phyloP scores from a whole-genome alignment of 2,797 vertebrate species.

The Mycteria americana region DNA sequence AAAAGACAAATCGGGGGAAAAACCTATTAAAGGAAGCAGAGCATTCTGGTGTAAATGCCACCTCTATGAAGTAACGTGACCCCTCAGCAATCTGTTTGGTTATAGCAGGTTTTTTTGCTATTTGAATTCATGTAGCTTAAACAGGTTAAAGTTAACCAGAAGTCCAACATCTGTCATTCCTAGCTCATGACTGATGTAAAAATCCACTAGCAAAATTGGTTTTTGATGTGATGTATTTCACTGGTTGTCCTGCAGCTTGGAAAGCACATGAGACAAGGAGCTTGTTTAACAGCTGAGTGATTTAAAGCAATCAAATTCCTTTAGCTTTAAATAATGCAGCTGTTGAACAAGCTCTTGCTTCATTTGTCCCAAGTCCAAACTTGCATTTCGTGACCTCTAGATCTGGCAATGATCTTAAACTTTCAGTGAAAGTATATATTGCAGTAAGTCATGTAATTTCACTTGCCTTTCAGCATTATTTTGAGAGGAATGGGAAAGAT shows the following conservation, averaged over 20 bases:
- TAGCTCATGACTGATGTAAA: not conserved
- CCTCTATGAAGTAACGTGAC: not conserved
- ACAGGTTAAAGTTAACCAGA: not conserved
- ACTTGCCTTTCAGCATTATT: not conserved
- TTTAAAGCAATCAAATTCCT: slow-evolving; percentile 25
- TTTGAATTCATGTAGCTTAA: not conserved
- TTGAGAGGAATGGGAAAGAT: not conserved
- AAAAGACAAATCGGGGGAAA: not conserved
- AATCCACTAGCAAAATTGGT: not conserved
- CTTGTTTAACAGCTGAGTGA: slow-evolving; percentile 11
- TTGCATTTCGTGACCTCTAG: not conserved
- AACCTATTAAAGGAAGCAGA: not conserved
- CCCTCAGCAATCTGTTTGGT: not conserved
- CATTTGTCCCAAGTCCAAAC: not conserved
- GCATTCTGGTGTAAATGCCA: not conserved
- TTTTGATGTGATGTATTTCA: not conserved
- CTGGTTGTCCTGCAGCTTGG: not conserved
- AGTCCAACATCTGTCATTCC: not conserved
- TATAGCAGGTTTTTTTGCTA: not conserved
- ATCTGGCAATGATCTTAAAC: not conserved
- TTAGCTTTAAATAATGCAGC: slow-evolving; percentile 4
- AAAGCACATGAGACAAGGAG: not conserved
- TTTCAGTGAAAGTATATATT: not conserved
- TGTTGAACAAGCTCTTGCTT: slow-evolving; percentile 5
- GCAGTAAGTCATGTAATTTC: not conserved